Evolutionary conservation across 2,888 invertebrate genomes (phyloP).

Genomic region (Schizaphis graminum): DNA sequence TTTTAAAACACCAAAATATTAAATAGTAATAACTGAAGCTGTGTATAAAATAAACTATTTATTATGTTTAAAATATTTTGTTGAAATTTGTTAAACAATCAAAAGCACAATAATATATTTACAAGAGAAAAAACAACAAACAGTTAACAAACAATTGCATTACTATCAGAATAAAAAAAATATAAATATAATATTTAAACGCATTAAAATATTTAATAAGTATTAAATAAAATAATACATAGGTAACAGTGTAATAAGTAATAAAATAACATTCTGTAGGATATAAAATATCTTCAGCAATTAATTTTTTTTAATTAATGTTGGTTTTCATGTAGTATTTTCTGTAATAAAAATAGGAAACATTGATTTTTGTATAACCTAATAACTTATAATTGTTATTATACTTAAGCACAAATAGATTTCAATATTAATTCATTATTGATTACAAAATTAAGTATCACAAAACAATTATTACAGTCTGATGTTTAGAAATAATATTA

Average conservation of each 20-base stretch:
- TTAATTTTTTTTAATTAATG: too few species aligned
- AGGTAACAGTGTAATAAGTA: background rate
- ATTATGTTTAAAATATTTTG: constrained; percentile 3
- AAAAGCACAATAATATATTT: background rate
- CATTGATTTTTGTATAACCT: background rate
- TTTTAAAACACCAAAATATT: background rate
- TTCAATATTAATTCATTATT: background rate
- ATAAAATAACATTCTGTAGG: background rate
- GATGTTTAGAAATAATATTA: background rate
- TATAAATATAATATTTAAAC: background rate
- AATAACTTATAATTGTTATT: background rate
- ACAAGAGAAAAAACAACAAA: background rate
- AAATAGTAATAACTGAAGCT: background rate
- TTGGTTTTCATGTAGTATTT: background rate
- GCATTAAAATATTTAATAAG: background rate
- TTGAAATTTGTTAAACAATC: background rate
- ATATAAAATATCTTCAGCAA: background rate
- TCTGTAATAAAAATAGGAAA: background rate
- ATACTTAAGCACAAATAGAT: background rate
- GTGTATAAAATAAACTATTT: constrained; percentile 52
- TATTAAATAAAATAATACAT: background rate
- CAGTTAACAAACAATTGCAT: background rate
- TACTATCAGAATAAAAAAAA: background rate
- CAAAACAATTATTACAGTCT: constrained; percentile 38
- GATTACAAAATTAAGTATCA: constrained; percentile 39